These are phyloP conservation scores for Aphis craccivora DNA, from an alignment of 1,140 invertebrate genomes.

Conservation along the genomic window DNA sequence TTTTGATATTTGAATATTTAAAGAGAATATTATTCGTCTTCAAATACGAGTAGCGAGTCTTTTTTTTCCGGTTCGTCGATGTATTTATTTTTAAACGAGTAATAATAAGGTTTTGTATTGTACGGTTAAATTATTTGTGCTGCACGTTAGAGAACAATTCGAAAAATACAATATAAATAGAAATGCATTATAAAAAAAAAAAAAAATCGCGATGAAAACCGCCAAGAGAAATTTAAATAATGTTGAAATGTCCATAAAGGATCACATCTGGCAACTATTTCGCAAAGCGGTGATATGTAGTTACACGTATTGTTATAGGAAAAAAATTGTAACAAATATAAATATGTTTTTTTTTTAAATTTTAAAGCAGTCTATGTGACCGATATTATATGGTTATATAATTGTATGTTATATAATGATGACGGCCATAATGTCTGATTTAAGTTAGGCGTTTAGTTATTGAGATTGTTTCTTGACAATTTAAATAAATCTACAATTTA, in stretches of 20 bases:
- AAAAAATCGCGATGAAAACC: neutral
- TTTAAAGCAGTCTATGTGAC: neutral
- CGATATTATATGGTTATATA: neutral
- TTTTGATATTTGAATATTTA: slow-evolving; percentile 1
- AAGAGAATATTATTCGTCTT: neutral
- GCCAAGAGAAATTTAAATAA: slow-evolving; percentile 32
- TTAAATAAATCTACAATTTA: neutral
- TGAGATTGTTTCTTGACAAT: neutral
- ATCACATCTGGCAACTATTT: neutral
- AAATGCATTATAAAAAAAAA: slow-evolving; percentile 8
- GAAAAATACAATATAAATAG: slow-evolving; percentile 14
- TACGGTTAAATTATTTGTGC: neutral
- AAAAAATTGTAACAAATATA: neutral
- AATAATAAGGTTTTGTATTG: slow-evolving; percentile 1
- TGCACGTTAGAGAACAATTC: slow-evolving; percentile 26
- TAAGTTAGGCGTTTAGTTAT: neutral
- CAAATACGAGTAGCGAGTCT: neutral
- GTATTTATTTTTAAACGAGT: neutral
- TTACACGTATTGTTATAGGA: neutral
- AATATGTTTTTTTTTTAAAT: neutral
- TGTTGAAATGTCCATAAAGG: slow-evolving; percentile 20
- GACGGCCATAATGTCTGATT: neutral
- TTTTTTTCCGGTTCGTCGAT: neutral
- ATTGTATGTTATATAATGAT: neutral
- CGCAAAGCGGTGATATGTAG: neutral